A percentile compares a stretch with the other conserved stretches of the same genome.
Evolutionary conservation across 2,113 vertebrate genomes (phyloP).

Genomic region (Paraplagusia blochii): DNA sequence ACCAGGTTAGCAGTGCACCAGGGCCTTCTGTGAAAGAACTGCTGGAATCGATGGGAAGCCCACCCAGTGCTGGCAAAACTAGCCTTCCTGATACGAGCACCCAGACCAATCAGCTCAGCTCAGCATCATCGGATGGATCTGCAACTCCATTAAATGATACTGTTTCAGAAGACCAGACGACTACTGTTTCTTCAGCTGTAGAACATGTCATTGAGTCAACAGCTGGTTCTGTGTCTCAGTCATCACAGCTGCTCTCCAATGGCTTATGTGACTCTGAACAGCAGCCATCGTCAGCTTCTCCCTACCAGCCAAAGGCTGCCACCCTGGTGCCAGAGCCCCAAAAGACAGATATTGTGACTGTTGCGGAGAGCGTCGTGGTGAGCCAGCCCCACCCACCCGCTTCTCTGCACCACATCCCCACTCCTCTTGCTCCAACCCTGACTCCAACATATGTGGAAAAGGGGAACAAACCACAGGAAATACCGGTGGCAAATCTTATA

Average conservation of each 20-base stretch:
- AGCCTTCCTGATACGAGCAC: slow-evolving; percentile 44
- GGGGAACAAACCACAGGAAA: slow-evolving; percentile 24
- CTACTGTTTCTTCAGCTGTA: slow-evolving; percentile 17
- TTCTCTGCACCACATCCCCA: slow-evolving; percentile 38
- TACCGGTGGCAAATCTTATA: slow-evolving; percentile 36
- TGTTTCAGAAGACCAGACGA: slow-evolving; percentile 13
- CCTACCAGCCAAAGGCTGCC: slow-evolving; percentile 60
- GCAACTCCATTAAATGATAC: not conserved
- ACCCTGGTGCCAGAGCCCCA: slow-evolving; percentile 61
- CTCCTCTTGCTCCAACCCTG: slow-evolving; percentile 32
- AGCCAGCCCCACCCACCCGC: slow-evolving; percentile 54
- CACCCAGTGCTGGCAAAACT: slow-evolving; percentile 15
- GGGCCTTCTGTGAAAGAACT: slow-evolving; percentile 85
- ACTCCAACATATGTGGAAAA: slow-evolving; percentile 14
- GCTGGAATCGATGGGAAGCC: slow-evolving; percentile 59
- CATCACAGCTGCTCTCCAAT: slow-evolving; percentile 47
- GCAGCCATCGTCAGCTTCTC: slow-evolving; percentile 32
- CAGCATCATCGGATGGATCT: slow-evolving; percentile 8
- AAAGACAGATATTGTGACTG: slow-evolving; percentile 37
- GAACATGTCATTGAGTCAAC: slow-evolving; percentile 23
- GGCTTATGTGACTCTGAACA: slow-evolving; percentile 54
- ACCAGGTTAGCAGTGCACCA: slow-evolving; percentile 80
- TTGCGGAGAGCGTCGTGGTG: slow-evolving; percentile 50
- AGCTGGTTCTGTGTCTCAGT: slow-evolving; percentile 27
- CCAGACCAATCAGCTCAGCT: slow-evolving; percentile 36